A percentile compares a stretch with the other conserved stretches of the same genome.
Conservation (phyloP, 2,888 invertebrate genomes). For the Fabriciana adippe region DNA sequence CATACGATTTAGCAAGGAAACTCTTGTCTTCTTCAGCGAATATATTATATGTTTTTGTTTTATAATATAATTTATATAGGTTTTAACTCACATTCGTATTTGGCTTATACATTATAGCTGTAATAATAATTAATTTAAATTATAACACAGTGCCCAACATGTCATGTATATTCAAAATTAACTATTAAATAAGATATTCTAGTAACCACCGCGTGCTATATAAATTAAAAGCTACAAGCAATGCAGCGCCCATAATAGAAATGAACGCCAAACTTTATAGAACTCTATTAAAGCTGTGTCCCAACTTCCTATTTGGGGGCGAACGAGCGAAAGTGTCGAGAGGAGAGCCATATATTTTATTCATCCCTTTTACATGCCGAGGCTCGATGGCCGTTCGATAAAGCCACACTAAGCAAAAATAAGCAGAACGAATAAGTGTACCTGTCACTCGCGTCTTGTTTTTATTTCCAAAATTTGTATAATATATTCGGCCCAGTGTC, state of each 20-base stretch:
- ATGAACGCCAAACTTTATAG: constrained; percentile 71
- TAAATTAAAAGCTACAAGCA: not conserved
- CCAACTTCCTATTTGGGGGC: constrained; percentile 70
- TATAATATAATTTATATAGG: constrained; percentile 1
- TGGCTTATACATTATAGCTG: no score
- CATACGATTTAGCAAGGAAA: constrained; percentile 42
- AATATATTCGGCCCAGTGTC: constrained; percentile 77
- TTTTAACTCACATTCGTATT: not conserved
- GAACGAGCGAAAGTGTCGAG: constrained; percentile 59
- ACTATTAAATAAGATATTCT: no score
- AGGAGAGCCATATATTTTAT: constrained; percentile 77
- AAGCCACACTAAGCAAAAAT: constrained; percentile 75
- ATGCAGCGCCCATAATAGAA: constrained; percentile 39
- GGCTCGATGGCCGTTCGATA: constrained; percentile 73
- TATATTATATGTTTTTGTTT: not conserved
- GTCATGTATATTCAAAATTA: no score
- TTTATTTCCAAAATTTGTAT: constrained; percentile 81
- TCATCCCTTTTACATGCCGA: constrained; percentile 70
- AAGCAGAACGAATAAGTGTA: constrained; percentile 78
- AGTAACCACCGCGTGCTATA: no score
- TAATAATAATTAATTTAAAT: no score
- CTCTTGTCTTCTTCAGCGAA: constrained; percentile 28
- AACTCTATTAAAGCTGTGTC: constrained; percentile 73
- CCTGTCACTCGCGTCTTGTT: constrained; percentile 78
- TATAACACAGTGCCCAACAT: no score